phyloP scores from a whole-genome alignment of 2,797 vertebrate genomes.

The Poeciliopsis turneri region DNA sequence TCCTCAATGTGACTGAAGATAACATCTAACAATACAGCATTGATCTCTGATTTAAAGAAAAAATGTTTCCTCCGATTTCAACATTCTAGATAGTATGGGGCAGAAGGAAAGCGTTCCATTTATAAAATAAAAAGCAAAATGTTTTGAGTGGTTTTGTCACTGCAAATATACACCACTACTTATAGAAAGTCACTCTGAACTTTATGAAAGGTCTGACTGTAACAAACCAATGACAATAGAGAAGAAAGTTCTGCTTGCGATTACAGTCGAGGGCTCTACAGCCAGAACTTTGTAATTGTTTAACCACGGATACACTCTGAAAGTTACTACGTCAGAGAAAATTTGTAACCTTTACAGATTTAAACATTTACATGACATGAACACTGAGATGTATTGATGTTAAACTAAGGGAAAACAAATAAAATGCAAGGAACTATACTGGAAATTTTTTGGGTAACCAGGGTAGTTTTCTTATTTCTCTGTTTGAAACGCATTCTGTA shows the following conservation, averaged over 20 bases:
- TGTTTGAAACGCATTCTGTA: not conserved
- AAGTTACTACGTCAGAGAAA: not conserved
- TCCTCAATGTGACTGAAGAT: not conserved
- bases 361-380: not conserved
- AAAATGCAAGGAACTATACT: not conserved
- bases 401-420: not conserved
- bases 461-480: too few relatives aligned
- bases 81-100: not conserved
- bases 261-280: not conserved
- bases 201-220: not conserved
- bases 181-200: not conserved
- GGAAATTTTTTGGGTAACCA: too few relatives aligned
- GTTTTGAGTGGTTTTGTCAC: not conserved
- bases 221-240: not conserved
- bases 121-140: not conserved
- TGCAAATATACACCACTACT: not conserved
- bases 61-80: not conserved
- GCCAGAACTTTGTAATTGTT: not conserved
- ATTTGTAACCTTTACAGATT: not conserved
- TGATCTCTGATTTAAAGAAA: not conserved
- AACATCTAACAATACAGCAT: not conserved
- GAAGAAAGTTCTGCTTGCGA: not conserved
- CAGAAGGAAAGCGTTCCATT: not conserved
- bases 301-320: not conserved
- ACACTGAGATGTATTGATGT: not conserved